Conservation (phyloP, 2,797 vertebrate genomes). For the Scleropages formosus region DNA sequence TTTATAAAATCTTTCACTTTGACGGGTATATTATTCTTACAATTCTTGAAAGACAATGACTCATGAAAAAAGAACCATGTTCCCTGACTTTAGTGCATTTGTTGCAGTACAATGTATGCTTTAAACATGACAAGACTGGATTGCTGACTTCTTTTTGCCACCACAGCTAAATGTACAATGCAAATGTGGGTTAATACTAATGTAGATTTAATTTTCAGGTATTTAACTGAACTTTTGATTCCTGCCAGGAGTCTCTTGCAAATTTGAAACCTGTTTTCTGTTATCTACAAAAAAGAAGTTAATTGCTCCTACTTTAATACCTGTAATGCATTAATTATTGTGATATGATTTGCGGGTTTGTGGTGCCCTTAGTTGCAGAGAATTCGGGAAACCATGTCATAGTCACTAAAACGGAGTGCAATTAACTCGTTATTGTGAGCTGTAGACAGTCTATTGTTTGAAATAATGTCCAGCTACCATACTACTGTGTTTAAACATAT, state of each 20-base stretch:
- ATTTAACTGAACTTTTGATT: slow-evolving; percentile 2
- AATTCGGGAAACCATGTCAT: not conserved
- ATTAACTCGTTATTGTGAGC: slow-evolving; percentile 1
- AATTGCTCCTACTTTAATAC: slow-evolving; percentile 17
- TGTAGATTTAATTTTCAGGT: slow-evolving; percentile 12
- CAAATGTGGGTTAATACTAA: slow-evolving; percentile 8
- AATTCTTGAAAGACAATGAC: not conserved
- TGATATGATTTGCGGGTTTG: slow-evolving; percentile 9
- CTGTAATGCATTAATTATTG: slow-evolving; percentile 28
- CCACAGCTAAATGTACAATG: not conserved
- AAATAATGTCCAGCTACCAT: not conserved
- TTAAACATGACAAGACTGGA: not conserved
- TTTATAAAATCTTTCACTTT: no score
- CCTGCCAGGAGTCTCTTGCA: slow-evolving; percentile 21
- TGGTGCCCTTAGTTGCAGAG: not conserved
- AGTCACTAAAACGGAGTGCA: not conserved
- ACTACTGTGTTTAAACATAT: not conserved
- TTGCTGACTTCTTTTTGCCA: not conserved
- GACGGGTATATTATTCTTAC: not conserved
- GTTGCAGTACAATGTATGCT: not conserved
- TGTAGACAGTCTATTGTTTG: not conserved
- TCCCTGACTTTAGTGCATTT: not conserved
- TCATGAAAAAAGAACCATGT: not conserved
- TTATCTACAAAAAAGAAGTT: slow-evolving; percentile 21
- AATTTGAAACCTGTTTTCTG: slow-evolving; percentile 26